Percentiles rank a stretch among this genome's conserved stretches.
Evolutionary conservation across 2,113 vertebrate genomes (phyloP).

Genomic region (Aix galericulata): DNA sequence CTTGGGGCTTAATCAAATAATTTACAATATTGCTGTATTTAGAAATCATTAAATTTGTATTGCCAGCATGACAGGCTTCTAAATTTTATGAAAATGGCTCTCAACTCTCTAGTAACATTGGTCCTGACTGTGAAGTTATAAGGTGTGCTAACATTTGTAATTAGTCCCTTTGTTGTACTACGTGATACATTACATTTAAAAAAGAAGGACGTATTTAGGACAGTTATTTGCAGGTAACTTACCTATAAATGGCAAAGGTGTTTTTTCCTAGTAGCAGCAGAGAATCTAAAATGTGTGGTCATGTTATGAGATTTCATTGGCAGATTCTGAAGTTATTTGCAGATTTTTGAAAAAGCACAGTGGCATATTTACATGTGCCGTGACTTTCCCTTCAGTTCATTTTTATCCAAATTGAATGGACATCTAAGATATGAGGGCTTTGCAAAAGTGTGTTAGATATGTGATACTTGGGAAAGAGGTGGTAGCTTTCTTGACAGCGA

Average conservation of each 20-base stretch:
- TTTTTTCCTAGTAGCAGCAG: not conserved
- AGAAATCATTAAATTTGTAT: not conserved
- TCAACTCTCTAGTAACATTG: not conserved
- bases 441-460: not conserved
- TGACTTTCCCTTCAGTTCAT: slow-evolving; percentile 20
- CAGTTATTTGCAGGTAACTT: not conserved
- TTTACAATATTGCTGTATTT: not conserved
- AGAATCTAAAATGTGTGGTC: not conserved
- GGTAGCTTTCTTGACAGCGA: slow-evolving; percentile 6
- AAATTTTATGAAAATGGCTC: not conserved
- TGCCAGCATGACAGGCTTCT: not conserved
- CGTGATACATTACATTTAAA: not conserved
- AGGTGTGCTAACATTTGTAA: not conserved
- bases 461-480: slow-evolving; percentile 7
- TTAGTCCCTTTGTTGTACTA: not conserved
- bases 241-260: not conserved
- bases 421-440: not conserved
- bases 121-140: not conserved
- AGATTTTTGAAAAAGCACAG: not conserved
- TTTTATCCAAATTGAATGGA: not conserved
- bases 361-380: not conserved
- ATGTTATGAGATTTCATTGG: not conserved
- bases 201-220: not conserved
- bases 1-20: not conserved
- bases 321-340: not conserved